These are phyloP conservation scores for Orchestia grillus DNA, from an alignment of 1,140 invertebrate genomes.

Conservation along the genomic window DNA sequence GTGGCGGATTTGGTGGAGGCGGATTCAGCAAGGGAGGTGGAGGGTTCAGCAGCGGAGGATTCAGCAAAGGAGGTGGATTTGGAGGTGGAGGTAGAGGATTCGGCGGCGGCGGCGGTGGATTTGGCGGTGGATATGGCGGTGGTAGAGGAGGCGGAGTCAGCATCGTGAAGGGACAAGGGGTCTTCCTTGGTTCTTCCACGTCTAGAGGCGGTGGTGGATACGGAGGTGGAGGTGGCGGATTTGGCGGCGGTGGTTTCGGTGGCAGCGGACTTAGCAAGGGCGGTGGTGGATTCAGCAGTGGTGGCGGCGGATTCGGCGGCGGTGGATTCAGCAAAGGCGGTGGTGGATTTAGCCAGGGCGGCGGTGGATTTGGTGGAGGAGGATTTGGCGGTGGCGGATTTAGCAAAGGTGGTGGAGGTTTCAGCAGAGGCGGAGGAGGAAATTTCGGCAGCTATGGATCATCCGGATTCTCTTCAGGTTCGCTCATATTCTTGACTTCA, in stretches of 20 bases:
- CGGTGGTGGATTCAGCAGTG: background rate
- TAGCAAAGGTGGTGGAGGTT: background rate
- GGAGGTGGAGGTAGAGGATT: background rate
- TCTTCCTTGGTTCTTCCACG: constrained; percentile 17
- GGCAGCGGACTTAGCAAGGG: background rate
- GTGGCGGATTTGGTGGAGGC: background rate
- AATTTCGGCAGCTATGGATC: background rate
- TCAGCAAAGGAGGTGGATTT: background rate
- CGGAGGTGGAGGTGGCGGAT: constrained; percentile 1
- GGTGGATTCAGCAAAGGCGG: constrained; percentile 13
- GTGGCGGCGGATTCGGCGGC: background rate
- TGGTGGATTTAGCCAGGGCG: background rate
- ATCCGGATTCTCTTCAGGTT: background rate
- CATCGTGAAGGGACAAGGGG: constrained; percentile 5
- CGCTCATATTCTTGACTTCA: background rate
- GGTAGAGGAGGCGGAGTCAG: constrained; percentile 17
- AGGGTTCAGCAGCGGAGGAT: background rate
- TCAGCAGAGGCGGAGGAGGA: background rate
- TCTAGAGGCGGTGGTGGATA: constrained; percentile 9
- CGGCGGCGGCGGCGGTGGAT: background rate
- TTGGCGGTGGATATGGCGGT: background rate
- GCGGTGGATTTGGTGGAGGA: background rate
- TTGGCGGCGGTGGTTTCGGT: background rate
- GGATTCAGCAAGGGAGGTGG: background rate
- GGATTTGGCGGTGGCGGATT: background rate